A percentile compares a stretch with the other conserved stretches of the same genome.
Conservation (phyloP, 2,888 invertebrate genomes). For the Leptura quadrifasciata region DNA sequence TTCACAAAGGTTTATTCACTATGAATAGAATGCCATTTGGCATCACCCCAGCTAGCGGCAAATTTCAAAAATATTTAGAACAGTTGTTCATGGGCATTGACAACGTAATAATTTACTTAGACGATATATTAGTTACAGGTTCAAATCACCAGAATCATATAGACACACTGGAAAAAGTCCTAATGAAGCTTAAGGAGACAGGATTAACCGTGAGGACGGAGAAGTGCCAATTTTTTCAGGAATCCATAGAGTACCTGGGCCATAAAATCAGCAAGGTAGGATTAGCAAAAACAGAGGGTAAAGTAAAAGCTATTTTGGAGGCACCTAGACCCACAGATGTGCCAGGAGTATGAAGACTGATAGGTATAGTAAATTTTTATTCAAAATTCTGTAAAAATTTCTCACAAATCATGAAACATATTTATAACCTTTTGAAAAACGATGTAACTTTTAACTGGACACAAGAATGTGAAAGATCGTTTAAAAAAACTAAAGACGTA, state of each 20-base stretch:
- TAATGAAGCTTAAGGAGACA: neutral
- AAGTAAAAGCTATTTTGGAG: conserved; percentile 7
- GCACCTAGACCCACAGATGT: conserved; percentile 8
- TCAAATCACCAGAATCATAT: neutral
- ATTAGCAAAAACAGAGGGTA: conserved; percentile 9
- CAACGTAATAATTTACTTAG: conserved; percentile 18
- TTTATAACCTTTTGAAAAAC: neutral
- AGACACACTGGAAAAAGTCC: neutral
- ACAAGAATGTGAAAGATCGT: neutral
- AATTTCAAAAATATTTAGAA: conserved; percentile 26
- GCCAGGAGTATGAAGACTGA: neutral
- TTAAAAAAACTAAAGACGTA: too few relatives aligned
- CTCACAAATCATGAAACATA: too few relatives aligned
- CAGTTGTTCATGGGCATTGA: conserved; percentile 8
- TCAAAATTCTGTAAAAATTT: neutral
- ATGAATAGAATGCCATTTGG: conserved; percentile 32
- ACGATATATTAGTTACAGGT: conserved; percentile 27
- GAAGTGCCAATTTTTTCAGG: neutral
- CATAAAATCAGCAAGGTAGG: conserved; percentile 26
- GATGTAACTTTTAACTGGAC: neutral
- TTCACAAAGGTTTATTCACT: conserved; percentile 22
- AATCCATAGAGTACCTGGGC: conserved; percentile 23
- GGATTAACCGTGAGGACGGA: neutral
- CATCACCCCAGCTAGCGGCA: conserved; percentile 15
- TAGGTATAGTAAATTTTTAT: conserved; percentile 35